phyloP scores from a whole-genome alignment of 2,797 vertebrate species.

The Neoniphon sammara region DNA sequence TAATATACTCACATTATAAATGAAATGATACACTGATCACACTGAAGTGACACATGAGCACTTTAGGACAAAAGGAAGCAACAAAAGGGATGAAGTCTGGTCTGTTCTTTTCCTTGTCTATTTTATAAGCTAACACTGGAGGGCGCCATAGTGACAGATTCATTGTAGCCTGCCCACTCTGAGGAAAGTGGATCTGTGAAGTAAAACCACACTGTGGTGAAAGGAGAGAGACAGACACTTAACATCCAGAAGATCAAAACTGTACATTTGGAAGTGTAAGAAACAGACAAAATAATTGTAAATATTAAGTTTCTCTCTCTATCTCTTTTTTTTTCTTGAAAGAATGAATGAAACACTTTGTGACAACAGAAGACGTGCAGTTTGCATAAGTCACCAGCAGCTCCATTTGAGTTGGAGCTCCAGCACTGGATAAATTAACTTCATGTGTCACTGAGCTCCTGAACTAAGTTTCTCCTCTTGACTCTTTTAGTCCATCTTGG shows the following conservation, averaged over 20 bases:
- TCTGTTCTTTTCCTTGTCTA: constrained; percentile 71
- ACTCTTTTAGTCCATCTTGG: neutral
- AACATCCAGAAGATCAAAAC: constrained; percentile 73
- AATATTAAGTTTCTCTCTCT: constrained; percentile 86
- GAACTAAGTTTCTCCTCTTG: neutral
- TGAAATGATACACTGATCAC: too few relatives aligned
- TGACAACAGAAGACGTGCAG: constrained; percentile 77
- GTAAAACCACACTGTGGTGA: constrained; percentile 47
- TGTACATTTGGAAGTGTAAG: constrained; percentile 88
- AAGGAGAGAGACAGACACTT: constrained; percentile 63
- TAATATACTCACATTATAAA: too few relatives aligned
- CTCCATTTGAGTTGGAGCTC: constrained; percentile 24
- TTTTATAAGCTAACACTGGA: constrained; percentile 81
- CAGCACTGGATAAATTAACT: neutral
- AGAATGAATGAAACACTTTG: constrained; percentile 84
- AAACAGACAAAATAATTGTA: constrained; percentile 84
- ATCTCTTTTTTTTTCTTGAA: constrained; percentile 67
- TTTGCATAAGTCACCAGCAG: constrained; percentile 41
- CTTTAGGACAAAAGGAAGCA: constrained; percentile 36
- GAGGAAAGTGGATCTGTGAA: constrained; percentile 36
- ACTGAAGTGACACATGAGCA: too few relatives aligned
- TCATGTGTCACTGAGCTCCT: neutral
- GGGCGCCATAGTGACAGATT: constrained; percentile 68
- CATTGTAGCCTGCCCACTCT: constrained; percentile 52
- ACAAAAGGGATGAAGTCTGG: constrained; percentile 53